phyloP scores from a whole-genome alignment of 2,113 vertebrate species.

The Pavo muticus region DNA sequence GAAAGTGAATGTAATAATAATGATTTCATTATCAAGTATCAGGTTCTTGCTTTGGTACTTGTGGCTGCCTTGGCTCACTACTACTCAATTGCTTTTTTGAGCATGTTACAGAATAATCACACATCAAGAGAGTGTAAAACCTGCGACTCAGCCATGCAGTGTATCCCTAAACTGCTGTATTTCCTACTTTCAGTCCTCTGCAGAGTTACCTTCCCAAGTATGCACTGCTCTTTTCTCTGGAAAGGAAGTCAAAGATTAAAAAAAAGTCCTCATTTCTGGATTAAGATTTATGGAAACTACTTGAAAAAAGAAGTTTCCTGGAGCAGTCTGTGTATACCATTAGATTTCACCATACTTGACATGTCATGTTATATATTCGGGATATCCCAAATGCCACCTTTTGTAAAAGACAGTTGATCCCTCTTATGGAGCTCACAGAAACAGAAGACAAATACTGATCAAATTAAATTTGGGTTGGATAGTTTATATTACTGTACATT shows the following conservation, averaged over 20 bases:
- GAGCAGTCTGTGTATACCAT: background rate
- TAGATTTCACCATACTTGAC: background rate
- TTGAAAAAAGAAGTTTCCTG: slow-evolving; percentile 20
- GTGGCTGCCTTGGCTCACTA: background rate
- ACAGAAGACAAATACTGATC: background rate
- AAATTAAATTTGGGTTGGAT: background rate
- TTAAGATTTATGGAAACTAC: slow-evolving; percentile 42
- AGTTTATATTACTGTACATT: background rate
- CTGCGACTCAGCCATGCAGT: background rate
- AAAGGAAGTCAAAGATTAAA: background rate
- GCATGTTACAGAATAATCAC: background rate
- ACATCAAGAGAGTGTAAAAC: background rate
- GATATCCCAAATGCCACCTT: background rate
- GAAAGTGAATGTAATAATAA: background rate
- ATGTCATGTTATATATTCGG: background rate
- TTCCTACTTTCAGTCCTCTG: background rate
- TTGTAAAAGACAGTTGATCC: background rate
- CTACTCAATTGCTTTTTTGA: background rate
- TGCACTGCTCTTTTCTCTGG: background rate
- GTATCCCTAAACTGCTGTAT: background rate
- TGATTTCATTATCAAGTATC: background rate
- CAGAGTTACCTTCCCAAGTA: background rate
- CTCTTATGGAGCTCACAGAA: background rate
- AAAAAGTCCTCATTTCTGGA: background rate
- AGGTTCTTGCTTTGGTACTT: background rate